A percentile compares a stretch with the other conserved stretches of the same genome.
Conservation (phyloP, 2,113 vertebrate genomes). For the Oncorhynchus nerka region DNA sequence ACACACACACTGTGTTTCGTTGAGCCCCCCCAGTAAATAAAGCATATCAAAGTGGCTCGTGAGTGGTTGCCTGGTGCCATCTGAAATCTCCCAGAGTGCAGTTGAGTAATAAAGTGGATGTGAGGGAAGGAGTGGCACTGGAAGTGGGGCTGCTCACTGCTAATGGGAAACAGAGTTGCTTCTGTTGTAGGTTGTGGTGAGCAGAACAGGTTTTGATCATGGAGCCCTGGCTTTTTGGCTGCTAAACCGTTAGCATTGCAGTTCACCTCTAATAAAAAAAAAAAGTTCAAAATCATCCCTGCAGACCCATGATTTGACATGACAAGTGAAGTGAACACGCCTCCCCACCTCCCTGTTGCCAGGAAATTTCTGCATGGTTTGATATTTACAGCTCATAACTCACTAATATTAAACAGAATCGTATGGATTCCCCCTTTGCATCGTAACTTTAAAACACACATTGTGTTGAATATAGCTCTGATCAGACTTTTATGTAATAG, state of each 20-base stretch:
- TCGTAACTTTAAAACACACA: constrained; percentile 18
- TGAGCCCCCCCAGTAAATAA: constrained; percentile 67
- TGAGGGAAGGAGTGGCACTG: constrained; percentile 62
- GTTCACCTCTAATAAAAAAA: constrained; percentile 29
- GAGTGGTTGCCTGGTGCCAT: constrained; percentile 67
- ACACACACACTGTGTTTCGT: neutral
- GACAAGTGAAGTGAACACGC: constrained; percentile 46
- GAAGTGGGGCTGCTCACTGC: constrained; percentile 60
- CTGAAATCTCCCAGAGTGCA: constrained; percentile 72
- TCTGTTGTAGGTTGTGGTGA: constrained; percentile 64
- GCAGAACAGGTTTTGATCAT: constrained; percentile 58
- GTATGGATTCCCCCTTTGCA: constrained; percentile 18
- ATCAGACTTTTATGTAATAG: constrained; percentile 31
- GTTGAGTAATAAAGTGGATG: constrained; percentile 76
- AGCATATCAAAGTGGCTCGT: constrained; percentile 66
- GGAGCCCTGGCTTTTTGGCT: constrained; percentile 35
- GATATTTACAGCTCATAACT: constrained; percentile 58
- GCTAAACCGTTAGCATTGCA: constrained; percentile 44
- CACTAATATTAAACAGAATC: constrained; percentile 40
- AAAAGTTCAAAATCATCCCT: constrained; percentile 18
- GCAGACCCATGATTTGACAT: constrained; percentile 36
- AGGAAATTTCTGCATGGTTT: constrained; percentile 53
- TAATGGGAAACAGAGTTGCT: constrained; percentile 78
- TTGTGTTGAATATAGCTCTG: constrained; percentile 35
- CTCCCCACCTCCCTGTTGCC: constrained; percentile 28